A percentile compares a stretch with the other conserved stretches of the same genome.
phyloP scores from a whole-genome alignment of 53 echinoderm and acorn worm genomes.

The Henricia sp. region DNA sequence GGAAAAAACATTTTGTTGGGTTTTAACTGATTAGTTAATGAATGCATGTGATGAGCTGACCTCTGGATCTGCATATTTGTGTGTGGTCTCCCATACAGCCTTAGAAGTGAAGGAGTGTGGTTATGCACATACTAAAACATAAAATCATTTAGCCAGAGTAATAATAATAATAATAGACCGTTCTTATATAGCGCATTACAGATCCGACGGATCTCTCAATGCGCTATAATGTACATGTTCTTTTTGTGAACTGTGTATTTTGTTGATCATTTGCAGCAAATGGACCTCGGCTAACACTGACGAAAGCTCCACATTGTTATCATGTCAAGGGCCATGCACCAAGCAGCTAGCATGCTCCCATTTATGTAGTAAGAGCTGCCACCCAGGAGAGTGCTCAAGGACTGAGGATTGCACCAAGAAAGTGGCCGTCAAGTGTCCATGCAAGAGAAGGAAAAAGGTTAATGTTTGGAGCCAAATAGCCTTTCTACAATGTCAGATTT shows the following conservation, averaged over 20 bases:
- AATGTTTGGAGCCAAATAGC: not conserved
- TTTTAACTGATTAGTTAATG: too few relatives aligned
- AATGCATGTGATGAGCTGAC: too few relatives aligned
- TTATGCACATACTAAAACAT: too few relatives aligned
- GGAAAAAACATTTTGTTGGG: too few relatives aligned
- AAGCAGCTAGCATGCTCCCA: constrained; percentile 76
- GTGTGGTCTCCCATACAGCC: too few relatives aligned
- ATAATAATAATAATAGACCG: too few relatives aligned
- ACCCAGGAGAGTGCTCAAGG: constrained; percentile 77
- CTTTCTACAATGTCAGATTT: not conserved
- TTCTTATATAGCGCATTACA: too few relatives aligned
- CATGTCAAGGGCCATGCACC: constrained; percentile 92
- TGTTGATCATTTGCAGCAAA: constrained; percentile 54
- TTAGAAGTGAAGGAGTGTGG: too few relatives aligned
- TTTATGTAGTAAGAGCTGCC: constrained; percentile 80
- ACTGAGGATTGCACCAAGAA: constrained; percentile 75
- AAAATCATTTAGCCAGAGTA: too few relatives aligned
- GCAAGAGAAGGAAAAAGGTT: constrained; percentile 90
- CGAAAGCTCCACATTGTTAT: constrained; percentile 62
- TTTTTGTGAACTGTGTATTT: too few relatives aligned
- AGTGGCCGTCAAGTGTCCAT: constrained; percentile 71
- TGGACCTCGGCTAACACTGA: constrained; percentile 65
- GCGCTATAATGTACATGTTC: not conserved
- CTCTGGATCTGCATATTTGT: too few relatives aligned
- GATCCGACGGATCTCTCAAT: not conserved